These are phyloP conservation scores for Aphelocoma coerulescens DNA, from an alignment of 2,113 vertebrate genomes.

Conservation along the genomic window DNA sequence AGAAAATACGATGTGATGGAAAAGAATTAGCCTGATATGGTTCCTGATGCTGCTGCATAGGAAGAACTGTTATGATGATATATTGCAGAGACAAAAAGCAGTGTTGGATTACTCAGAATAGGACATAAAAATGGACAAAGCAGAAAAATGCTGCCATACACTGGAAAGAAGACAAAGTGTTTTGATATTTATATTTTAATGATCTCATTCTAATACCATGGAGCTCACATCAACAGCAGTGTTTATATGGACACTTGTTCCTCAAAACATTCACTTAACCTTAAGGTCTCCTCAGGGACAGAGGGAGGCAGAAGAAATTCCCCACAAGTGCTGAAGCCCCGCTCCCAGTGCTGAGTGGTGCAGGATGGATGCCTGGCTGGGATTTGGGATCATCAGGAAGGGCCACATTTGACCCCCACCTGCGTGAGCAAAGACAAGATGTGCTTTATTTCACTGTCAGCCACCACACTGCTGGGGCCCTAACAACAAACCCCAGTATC, in stretches of 20 bases:
- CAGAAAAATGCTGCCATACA: not conserved
- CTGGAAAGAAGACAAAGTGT: not conserved
- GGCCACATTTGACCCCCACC: not conserved
- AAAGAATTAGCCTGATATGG: conserved; percentile 19
- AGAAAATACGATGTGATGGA: not conserved
- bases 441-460: not conserved
- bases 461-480: not conserved
- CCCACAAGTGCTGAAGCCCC: not conserved
- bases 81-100: not conserved
- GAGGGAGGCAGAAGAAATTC: not conserved
- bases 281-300: not conserved
- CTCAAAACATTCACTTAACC: not conserved
- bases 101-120: not conserved
- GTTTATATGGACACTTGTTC: not conserved
- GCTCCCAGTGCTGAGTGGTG: not conserved
- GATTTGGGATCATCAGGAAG: not conserved
- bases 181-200: not conserved
- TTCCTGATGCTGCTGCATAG: not conserved
- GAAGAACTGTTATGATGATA: conserved; percentile 4
- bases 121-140: not conserved
- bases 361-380: not conserved
- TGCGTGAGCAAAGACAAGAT: not conserved
- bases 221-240: not conserved
- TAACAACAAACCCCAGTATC: not conserved
- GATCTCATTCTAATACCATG: not conserved